phyloP scores from a whole-genome alignment of 2,797 vertebrate genomes.

The Rhinogobio ventralis region DNA sequence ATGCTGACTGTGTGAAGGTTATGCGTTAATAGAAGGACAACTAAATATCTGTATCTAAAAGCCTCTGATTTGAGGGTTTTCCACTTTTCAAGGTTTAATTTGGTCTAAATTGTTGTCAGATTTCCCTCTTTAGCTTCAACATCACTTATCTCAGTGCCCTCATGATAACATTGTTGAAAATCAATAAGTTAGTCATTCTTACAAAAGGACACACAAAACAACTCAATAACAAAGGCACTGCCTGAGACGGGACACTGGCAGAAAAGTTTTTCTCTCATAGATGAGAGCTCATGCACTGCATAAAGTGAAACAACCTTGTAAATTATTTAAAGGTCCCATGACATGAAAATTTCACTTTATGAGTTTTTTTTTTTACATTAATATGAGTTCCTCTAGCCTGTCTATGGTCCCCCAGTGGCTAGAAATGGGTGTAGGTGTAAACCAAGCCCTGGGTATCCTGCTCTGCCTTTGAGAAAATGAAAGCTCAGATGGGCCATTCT shows the following conservation, averaged over 20 bases:
- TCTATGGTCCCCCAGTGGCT: too few relatives aligned
- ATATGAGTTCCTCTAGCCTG: too few relatives aligned
- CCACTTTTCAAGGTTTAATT: conserved; percentile 65
- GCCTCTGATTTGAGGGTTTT: conserved; percentile 40
- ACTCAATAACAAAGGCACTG: conserved; percentile 44
- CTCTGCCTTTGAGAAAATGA: too few relatives aligned
- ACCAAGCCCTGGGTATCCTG: too few relatives aligned
- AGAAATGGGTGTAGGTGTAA: too few relatives aligned
- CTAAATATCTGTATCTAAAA: conserved; percentile 32
- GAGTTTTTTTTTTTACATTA: too few relatives aligned
- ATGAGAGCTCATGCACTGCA: background rate
- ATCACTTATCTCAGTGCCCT: conserved; percentile 67
- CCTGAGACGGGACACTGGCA: background rate
- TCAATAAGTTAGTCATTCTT: conserved; percentile 57
- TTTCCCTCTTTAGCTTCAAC: conserved; percentile 67
- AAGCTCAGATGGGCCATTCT: too few relatives aligned
- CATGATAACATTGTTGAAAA: conserved; percentile 60
- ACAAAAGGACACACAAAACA: conserved; percentile 48
- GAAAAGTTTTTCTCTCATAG: background rate
- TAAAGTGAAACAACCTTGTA: background rate
- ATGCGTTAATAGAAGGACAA: conserved; percentile 48
- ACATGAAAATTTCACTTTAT: too few relatives aligned
- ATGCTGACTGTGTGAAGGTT: conserved; percentile 16
- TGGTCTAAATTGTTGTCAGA: conserved; percentile 69
- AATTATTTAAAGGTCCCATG: background rate